A percentile compares a stretch with the other conserved stretches of the same genome.
Conservation (phyloP, 2,113 vertebrate genomes). For the Microcebus ravelobensis region DNA sequence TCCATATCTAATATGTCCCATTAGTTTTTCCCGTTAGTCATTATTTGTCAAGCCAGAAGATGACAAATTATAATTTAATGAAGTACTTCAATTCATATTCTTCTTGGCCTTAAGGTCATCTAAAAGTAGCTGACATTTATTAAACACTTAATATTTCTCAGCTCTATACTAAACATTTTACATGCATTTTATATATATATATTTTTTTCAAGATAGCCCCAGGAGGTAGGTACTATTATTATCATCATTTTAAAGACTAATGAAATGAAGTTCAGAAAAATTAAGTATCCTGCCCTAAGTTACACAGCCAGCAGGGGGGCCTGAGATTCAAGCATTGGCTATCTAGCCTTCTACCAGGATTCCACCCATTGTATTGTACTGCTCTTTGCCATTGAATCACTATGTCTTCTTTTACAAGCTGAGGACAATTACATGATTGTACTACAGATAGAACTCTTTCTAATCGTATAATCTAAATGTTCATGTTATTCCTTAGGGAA, state of each 20-base stretch:
- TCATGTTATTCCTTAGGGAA: not conserved
- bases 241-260: slow-evolving; percentile 32
- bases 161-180: not conserved
- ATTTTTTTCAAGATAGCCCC: not conserved
- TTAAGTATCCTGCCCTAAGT: not conserved
- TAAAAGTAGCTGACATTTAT: slow-evolving; percentile 35
- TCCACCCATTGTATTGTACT: not conserved
- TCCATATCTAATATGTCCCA: not conserved
- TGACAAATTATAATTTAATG: slow-evolving; percentile 48
- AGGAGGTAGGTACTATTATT: not conserved
- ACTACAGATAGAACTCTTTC: not conserved
- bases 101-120: not conserved
- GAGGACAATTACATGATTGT: not conserved
- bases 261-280: slow-evolving; percentile 38
- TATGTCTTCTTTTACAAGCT: not conserved
- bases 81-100: slow-evolving; percentile 16
- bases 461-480: slow-evolving; percentile 20
- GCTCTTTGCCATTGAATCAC: not conserved
- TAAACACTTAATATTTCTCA: not conserved
- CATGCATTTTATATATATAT: not conserved
- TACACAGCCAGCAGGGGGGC: not conserved
- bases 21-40: not conserved
- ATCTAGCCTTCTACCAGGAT: not conserved
- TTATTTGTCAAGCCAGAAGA: slow-evolving; percentile 27
- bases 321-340: not conserved